Conservation (phyloP, 2,113 vertebrate genomes). For the Phasianus colchicus region DNA sequence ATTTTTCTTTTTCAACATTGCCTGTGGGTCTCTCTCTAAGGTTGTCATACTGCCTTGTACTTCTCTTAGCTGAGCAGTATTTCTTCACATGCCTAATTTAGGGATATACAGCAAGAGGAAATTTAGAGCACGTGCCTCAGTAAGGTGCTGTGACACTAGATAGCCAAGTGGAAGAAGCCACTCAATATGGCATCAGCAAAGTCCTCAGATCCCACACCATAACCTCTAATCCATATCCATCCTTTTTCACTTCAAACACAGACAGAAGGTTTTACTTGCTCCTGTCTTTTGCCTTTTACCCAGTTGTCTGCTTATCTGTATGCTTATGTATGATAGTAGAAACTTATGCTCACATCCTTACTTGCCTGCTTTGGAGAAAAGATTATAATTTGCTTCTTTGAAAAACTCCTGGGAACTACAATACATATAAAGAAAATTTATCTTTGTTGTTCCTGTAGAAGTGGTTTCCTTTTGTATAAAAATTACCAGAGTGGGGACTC, state of each 20-base stretch:
- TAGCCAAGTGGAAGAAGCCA: background rate
- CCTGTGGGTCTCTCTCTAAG: background rate
- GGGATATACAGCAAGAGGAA: background rate
- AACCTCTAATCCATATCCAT: accelerated
- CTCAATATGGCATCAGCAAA: background rate
- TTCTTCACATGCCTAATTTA: background rate
- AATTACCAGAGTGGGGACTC: background rate
- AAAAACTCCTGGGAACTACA: background rate
- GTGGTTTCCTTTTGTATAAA: background rate
- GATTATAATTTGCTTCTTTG: background rate
- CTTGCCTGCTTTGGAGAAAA: background rate
- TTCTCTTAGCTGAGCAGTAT: background rate
- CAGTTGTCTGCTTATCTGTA: background rate
- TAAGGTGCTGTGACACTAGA: background rate
- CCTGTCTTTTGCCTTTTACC: background rate
- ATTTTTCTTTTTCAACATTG: background rate
- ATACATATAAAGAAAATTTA: background rate
- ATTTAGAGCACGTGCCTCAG: background rate
- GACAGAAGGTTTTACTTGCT: background rate
- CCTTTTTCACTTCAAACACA: background rate
- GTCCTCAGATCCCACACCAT: background rate
- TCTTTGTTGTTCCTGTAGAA: background rate
- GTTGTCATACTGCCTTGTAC: background rate
- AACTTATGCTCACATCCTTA: background rate
- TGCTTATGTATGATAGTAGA: background rate